Base-by-base conservation (phyloP, 92 coral and sea anemone genomes). In the Micromussa lordhowensis region DNA sequence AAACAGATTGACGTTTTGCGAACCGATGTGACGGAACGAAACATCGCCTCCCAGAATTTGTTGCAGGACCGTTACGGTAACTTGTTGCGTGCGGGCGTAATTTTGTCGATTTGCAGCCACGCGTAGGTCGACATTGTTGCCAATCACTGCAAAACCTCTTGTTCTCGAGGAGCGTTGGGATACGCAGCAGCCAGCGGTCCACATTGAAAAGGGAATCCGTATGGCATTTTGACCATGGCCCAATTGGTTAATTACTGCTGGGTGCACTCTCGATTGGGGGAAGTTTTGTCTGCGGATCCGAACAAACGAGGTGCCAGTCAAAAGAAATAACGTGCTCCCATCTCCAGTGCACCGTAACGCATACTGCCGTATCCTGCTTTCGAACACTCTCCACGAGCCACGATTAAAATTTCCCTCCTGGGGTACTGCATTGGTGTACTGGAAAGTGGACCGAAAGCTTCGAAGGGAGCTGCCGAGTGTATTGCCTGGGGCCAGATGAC, bases 131-230 rank as follows among this genome's bases (percentile, higher is more conserved):
- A 34, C 51, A 28, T 82, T 82, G 86, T 68, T 40, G n/a, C 86
- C 86, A 66, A 82, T 82, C 26, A 82, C 77, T 66, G 86, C 86
- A 44, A 82, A 82, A 15, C 36, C 38, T 13, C 3, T 0, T 2
- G 31, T 54, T 2, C 24, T 11, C 51, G 13, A 44, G 1, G n/a
- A 66, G n/a, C 40, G 4, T 15, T 29, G 14, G 7, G 0, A 0
- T 4, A 66, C 77, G 40, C 77, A 82, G 28, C 86, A 82, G 36
- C 86, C 86, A 36, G 86, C 86, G 7, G 86, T 68, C 86, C 86
- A 82, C 75, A 82, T 0, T 5, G 77, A 82, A 9, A 40, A 68
- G 0, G 86, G 77, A 29, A 28, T 6, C 22, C 0, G 1, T 58
- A 80, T 80, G 4, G 18, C 55, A n/a, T n/a, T n/a, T n/a, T n/a